Conservation (phyloP, 2,797 vertebrate genomes). For the Neoniphon sammara region DNA sequence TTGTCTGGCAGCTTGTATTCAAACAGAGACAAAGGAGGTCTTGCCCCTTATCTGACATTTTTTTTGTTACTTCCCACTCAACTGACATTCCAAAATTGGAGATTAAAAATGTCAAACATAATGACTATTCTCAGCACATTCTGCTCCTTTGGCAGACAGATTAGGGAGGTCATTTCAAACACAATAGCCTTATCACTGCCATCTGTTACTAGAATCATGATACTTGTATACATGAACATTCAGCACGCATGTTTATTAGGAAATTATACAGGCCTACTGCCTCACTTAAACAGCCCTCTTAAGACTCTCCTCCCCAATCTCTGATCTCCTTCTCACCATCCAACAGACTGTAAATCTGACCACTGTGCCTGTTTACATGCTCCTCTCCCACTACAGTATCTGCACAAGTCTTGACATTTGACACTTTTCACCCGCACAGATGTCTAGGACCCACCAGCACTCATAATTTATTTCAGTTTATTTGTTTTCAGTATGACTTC, state of each 20-base stretch:
- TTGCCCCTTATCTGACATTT: constrained; percentile 55
- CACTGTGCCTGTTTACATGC: too few species aligned
- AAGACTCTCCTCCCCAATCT: too few species aligned
- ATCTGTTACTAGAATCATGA: neutral
- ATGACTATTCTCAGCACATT: constrained; percentile 60
- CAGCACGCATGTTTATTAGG: constrained; percentile 19
- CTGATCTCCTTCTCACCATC: too few species aligned
- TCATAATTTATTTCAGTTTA: too few species aligned
- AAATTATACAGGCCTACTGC: constrained; percentile 13
- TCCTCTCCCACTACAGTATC: too few species aligned
- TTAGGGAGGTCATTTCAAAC: constrained; percentile 9
- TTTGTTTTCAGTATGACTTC: too few species aligned
- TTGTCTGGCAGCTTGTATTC: constrained; percentile 47
- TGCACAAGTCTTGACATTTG: neutral
- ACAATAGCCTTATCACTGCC: constrained; percentile 32
- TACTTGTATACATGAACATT: constrained; percentile 17
- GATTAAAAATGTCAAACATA: constrained; percentile 55
- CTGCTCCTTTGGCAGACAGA: constrained; percentile 35
- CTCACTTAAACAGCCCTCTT: neutral
- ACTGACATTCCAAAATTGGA: constrained; percentile 61
- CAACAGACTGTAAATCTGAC: too few species aligned
- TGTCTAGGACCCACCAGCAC: neutral
- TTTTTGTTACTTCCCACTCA: constrained; percentile 49
- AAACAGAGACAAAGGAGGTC: constrained; percentile 60
- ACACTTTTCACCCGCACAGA: neutral